phyloP scores from a whole-genome alignment of 2,888 invertebrate species.

The Dusona sp. region DNA sequence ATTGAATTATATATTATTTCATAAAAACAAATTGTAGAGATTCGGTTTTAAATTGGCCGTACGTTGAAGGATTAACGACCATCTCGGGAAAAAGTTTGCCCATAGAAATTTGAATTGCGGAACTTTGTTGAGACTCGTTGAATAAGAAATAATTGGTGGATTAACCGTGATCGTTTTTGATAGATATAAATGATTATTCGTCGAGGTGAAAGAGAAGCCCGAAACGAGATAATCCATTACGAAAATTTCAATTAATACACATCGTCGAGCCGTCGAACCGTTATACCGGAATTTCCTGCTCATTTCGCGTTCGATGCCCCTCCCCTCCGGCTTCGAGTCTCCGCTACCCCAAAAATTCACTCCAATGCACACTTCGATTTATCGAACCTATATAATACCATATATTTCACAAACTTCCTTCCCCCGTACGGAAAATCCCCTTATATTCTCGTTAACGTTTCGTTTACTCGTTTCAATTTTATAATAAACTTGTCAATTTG shows the following conservation, averaged over 20 bases:
- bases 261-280: constrained; percentile 54
- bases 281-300: constrained; percentile 60
- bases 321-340: constrained; percentile 1
- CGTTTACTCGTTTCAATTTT: constrained; percentile 25
- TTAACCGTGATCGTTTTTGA: constrained; percentile 64
- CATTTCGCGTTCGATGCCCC: constrained; percentile 33
- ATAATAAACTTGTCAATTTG: constrained; percentile 9
- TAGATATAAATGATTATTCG: constrained; percentile 49
- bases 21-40: background rate
- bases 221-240: constrained; percentile 63
- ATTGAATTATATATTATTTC: background rate
- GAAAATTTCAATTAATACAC: constrained; percentile 69
- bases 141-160: constrained; percentile 70
- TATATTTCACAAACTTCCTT: constrained; percentile 45
- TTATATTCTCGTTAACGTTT: constrained; percentile 30
- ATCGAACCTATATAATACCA: constrained; percentile 21
- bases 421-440: background rate
- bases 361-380: constrained; percentile 56
- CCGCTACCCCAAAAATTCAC: constrained; percentile 32
- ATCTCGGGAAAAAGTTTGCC: constrained; percentile 15
- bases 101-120: constrained; percentile 19
- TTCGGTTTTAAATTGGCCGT: background rate
- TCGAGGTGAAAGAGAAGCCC: constrained; percentile 35
- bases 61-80: background rate
- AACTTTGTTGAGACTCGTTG: constrained; percentile 56